Evolutionary conservation across 2,797 vertebrate species (phyloP).

Genomic region (Mallotus villosus): DNA sequence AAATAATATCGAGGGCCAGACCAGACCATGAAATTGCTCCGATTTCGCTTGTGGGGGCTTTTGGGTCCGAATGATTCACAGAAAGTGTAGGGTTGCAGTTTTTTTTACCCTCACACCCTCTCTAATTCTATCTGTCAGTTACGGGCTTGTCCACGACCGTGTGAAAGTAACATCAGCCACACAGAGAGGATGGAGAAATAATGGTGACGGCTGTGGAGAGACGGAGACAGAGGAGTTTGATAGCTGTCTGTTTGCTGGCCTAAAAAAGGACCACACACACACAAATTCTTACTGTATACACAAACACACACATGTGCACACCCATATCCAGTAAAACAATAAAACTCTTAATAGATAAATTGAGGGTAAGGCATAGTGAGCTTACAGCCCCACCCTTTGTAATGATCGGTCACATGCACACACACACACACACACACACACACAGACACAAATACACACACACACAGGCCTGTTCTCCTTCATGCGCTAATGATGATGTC

Average conservation of each 20-base stretch:
- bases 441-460: constrained; percentile 14
- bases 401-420: constrained; percentile 5
- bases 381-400: constrained; percentile 40
- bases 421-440: constrained; percentile 18
- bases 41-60: constrained; percentile 74
- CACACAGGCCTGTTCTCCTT: constrained; percentile 51
- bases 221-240: constrained; percentile 28
- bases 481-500: constrained; percentile 65
- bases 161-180: constrained; percentile 58
- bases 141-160: constrained; percentile 52
- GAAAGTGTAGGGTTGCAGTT: constrained; percentile 65
- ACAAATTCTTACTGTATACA: neutral
- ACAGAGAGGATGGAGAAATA: constrained; percentile 49
- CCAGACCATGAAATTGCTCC: constrained; percentile 78
- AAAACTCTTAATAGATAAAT: constrained; percentile 63
- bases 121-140: constrained; percentile 43
- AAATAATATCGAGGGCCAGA: constrained; percentile 79
- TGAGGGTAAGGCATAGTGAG: constrained; percentile 50
- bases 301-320: constrained; percentile 42
- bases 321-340: constrained; percentile 16
- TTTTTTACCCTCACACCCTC: constrained; percentile 31
- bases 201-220: constrained; percentile 49
- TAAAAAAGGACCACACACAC: constrained; percentile 64
- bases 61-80: constrained; percentile 68
- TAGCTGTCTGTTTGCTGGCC: constrained; percentile 16